phyloP scores from a whole-genome alignment of 2,888 invertebrate species.

The Epinotia ramella region DNA sequence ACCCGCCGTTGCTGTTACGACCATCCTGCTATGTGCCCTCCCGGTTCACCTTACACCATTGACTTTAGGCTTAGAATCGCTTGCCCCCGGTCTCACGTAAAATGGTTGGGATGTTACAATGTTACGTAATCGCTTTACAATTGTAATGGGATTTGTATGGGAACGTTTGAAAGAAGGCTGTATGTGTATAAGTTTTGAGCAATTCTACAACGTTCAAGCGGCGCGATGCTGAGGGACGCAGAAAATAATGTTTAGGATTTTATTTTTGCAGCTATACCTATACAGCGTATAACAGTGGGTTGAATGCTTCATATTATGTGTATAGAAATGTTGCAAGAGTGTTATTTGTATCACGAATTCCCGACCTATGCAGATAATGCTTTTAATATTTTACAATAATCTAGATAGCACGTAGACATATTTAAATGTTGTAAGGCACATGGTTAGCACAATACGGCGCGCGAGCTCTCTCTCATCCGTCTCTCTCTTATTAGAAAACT shows the following conservation, averaged over 20 bases:
- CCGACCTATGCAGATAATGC: too few relatives aligned
- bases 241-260: conserved; percentile 10
- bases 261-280: conserved; percentile 20
- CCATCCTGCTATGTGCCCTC: background rate
- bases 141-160: conserved; percentile 34
- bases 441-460: too few relatives aligned
- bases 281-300: background rate
- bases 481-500: too few relatives aligned
- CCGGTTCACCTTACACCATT: background rate
- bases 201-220: conserved; percentile 1
- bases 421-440: too few relatives aligned
- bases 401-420: too few relatives aligned
- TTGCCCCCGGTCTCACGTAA: background rate
- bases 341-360: too few relatives aligned
- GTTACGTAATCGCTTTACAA: conserved; percentile 43
- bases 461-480: too few relatives aligned
- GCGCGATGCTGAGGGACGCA: background rate
- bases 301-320: background rate
- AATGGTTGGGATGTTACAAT: conserved; percentile 18
- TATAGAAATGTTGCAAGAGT: background rate
- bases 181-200: conserved; percentile 13
- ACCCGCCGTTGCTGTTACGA: background rate
- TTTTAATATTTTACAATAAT: too few relatives aligned
- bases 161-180: background rate
- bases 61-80: background rate